phyloP scores from a whole-genome alignment of 2,113 vertebrate species.

The Channa maculata region DNA sequence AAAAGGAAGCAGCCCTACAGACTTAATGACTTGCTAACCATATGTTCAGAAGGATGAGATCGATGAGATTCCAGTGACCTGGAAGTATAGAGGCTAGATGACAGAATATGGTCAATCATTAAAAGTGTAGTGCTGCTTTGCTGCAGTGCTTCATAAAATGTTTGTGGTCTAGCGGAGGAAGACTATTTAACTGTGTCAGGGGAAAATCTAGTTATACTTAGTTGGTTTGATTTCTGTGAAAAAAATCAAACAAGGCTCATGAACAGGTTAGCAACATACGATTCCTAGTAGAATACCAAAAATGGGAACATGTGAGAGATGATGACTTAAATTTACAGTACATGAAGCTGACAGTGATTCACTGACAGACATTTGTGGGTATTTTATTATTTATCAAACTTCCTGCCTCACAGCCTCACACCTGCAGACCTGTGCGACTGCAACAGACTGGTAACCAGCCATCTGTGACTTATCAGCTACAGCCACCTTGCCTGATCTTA shows the following conservation, averaged over 20 bases:
- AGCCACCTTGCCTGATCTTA: not conserved
- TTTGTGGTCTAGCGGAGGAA: not conserved
- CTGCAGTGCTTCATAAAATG: not conserved
- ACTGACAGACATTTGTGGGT: not conserved
- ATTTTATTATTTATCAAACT: not conserved
- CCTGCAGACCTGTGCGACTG: not conserved
- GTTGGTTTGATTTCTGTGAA: too few species aligned
- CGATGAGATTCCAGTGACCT: not conserved
- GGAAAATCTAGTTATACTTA: too few species aligned
- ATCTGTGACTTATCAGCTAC: not conserved
- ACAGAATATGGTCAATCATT: slow-evolving; percentile 1
- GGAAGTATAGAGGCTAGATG: not conserved
- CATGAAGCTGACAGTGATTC: slow-evolving; percentile 9
- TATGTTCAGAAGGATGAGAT: not conserved
- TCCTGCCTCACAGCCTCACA: slow-evolving; percentile 10
- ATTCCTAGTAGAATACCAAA: too few species aligned
- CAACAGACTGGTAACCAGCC: not conserved
- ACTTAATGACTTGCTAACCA: not conserved
- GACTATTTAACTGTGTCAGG: too few species aligned
- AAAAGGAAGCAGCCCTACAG: slow-evolving; percentile 1
- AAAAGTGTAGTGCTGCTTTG: not conserved
- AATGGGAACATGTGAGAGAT: not conserved
- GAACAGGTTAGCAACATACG: too few species aligned
- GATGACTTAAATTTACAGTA: not conserved
- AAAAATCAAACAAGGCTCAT: too few species aligned